Percentiles rank a stretch among this genome's conserved stretches.
phyloP scores from a whole-genome alignment of 2,888 invertebrate species.

The Apocheima hispidaria region DNA sequence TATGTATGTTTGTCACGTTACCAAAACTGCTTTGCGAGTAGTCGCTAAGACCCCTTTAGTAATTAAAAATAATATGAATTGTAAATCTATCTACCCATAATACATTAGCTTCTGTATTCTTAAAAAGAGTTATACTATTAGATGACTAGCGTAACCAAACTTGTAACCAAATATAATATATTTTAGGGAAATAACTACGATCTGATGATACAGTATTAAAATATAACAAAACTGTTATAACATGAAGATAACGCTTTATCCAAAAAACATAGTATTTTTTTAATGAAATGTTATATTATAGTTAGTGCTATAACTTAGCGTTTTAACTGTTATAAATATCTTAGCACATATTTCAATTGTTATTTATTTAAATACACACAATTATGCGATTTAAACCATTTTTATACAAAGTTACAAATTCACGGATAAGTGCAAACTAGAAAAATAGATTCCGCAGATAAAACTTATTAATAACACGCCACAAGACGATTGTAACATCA shows the following conservation, averaged over 20 bases:
- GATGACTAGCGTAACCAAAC: constrained; percentile 12
- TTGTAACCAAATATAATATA: constrained; percentile 36
- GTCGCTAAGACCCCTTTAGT: constrained; percentile 6
- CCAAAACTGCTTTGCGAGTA: constrained; percentile 15
- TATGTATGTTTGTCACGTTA: constrained; percentile 5
- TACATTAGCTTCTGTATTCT: constrained; percentile 21
- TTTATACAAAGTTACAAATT: too few relatives aligned
- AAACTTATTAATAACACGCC: too few relatives aligned
- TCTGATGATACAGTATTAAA: constrained; percentile 71
- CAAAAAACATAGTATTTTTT: constrained; percentile 74
- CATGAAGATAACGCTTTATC: constrained; percentile 64
- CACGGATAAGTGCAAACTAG: too few relatives aligned
- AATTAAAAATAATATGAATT: constrained; percentile 3
- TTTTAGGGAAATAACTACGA: constrained; percentile 42
- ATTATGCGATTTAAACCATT: too few relatives aligned
- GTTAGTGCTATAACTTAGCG: constrained; percentile 21
- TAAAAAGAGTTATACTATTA: constrained; percentile 20
- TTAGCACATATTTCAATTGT: constrained; percentile 30
- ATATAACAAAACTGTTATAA: constrained; percentile 38
- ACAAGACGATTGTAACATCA: too few relatives aligned
- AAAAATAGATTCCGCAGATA: too few relatives aligned
- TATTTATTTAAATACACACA: too few relatives aligned
- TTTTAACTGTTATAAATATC: constrained; percentile 22
- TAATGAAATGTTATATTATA: constrained; percentile 48
- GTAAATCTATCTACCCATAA: constrained; percentile 14